Conservation (phyloP, 2,113 vertebrate genomes). For the Xyrauchen texanus region DNA sequence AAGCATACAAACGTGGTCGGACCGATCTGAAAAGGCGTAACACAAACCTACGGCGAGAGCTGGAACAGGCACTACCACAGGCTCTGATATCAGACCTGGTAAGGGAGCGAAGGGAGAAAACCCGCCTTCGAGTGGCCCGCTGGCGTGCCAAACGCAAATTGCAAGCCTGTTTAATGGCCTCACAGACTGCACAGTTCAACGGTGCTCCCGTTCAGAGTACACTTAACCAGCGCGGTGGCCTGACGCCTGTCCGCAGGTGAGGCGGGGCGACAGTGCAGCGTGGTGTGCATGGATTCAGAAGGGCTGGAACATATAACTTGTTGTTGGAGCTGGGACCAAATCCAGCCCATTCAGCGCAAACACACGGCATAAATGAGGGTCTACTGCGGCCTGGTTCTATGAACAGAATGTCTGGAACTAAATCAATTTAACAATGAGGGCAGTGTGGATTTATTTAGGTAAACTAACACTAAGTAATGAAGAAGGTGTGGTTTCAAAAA, state of each 20-base stretch:
- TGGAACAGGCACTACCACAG: slow-evolving; percentile 75
- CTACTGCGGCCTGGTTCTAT: slow-evolving; percentile 51
- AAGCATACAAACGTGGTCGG: slow-evolving; percentile 71
- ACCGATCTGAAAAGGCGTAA: slow-evolving; percentile 69
- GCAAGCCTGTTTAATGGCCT: slow-evolving; percentile 57
- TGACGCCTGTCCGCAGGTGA: slow-evolving; percentile 39
- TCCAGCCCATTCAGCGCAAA: slow-evolving; percentile 16
- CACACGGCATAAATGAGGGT: slow-evolving; percentile 37
- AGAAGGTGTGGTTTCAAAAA: background rate
- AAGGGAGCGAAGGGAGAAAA: slow-evolving; percentile 62
- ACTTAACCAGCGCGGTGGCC: slow-evolving; percentile 34
- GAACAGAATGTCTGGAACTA: slow-evolving; percentile 49
- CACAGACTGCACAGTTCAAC: slow-evolving; percentile 50
- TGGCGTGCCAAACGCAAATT: slow-evolving; percentile 65
- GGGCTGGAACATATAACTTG: slow-evolving; percentile 36
- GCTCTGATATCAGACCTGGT: slow-evolving; percentile 74
- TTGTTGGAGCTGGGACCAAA: slow-evolving; percentile 37
- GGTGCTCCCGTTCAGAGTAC: slow-evolving; percentile 12
- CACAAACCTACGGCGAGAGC: slow-evolving; percentile 65
- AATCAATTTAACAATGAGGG: slow-evolving; percentile 40
- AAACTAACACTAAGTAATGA: too few relatives aligned
- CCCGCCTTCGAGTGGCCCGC: slow-evolving; percentile 61
- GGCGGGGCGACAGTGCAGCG: slow-evolving; percentile 43
- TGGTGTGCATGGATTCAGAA: slow-evolving; percentile 26
- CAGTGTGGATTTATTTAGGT: background rate